Evolutionary conservation across 2,888 invertebrate genomes (phyloP), one percentile per base, ranked within the genome.

Genomic region (Colostygia pectinataria): DNA sequence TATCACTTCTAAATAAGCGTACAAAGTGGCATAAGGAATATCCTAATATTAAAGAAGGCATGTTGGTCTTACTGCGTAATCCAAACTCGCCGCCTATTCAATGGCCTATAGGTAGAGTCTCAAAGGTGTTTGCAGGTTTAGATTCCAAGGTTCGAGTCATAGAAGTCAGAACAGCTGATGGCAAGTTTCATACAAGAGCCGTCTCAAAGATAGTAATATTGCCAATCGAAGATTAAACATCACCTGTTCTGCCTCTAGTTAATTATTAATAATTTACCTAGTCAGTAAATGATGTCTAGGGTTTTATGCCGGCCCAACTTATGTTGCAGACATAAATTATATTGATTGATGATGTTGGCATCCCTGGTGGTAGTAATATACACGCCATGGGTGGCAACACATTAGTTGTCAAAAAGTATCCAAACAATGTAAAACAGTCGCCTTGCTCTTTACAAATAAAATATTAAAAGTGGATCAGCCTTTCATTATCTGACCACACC

Each of bases 81-180:
- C 20, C 13, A 5, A 44, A 40, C 4, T n/a, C 31, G 2, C 31
- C 31, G 8, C 31, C 31, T 9, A 10, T 8, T 14, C 31, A 32
- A 32, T 32, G 31, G 31, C 31, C 31, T 9, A 10, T 18, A 9
- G 18, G 33, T 33, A 33, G 33, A 31, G 8, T 15, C 2, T 33
- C 18, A 18, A 33, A 33, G 1, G 33, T 33, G n/a, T 33, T 18
- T 33, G 9, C n/a, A 18, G 33, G 33, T 1, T 33, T 10, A 33
- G 42, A 49, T 33, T 10, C 15, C 0, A 49, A 37, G n/a, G 38
- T 49, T 7, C 20, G 48, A 20, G 37, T 37, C 4, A 13, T 42
- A 20, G 27, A 42, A 7, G 27, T 49, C 5, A 42, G 28, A 43
- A 49, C 48, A n/a, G 20, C 38, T 33, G 37, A 42, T 28, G 48